Evolutionary conservation across 2,797 vertebrate genomes (phyloP).

Genomic region (Gobionotothen gibberifrons): DNA sequence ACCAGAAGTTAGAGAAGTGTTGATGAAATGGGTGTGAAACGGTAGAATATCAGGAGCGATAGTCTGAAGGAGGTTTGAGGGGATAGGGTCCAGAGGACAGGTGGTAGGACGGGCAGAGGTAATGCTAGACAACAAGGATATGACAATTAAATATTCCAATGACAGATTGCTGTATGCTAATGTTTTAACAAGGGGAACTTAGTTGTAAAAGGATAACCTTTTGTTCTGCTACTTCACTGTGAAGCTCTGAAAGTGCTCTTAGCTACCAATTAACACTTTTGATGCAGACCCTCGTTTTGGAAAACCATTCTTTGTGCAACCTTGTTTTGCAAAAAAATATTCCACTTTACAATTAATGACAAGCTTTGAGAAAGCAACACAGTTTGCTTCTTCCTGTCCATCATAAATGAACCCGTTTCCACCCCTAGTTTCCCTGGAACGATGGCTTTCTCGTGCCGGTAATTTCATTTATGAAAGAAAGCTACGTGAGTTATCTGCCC

Average conservation of each 20-base stretch:
- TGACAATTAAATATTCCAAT: neutral
- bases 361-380: constrained; percentile 9
- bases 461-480: constrained; percentile 57
- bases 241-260: constrained; percentile 1
- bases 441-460: constrained; percentile 35
- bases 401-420: constrained; percentile 24
- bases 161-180: neutral
- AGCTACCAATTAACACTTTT: neutral
- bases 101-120: too few species aligned
- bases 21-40: too few species aligned
- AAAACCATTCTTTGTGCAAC: constrained; percentile 23
- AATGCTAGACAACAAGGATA: neutral
- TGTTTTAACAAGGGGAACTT: neutral
- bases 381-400: constrained; percentile 24
- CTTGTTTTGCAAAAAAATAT: constrained; percentile 11
- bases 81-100: too few species aligned
- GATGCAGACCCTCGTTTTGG: neutral
- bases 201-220: constrained; percentile 5
- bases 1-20: too few species aligned
- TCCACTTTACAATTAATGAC: constrained; percentile 24
- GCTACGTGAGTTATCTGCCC: constrained; percentile 43
- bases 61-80: too few species aligned
- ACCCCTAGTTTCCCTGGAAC: constrained; percentile 25
- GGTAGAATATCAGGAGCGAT: too few species aligned
- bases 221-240: constrained; percentile 8